phyloP scores from a whole-genome alignment of 2,888 invertebrate genomes.

The Lasioglossum vierecki region DNA sequence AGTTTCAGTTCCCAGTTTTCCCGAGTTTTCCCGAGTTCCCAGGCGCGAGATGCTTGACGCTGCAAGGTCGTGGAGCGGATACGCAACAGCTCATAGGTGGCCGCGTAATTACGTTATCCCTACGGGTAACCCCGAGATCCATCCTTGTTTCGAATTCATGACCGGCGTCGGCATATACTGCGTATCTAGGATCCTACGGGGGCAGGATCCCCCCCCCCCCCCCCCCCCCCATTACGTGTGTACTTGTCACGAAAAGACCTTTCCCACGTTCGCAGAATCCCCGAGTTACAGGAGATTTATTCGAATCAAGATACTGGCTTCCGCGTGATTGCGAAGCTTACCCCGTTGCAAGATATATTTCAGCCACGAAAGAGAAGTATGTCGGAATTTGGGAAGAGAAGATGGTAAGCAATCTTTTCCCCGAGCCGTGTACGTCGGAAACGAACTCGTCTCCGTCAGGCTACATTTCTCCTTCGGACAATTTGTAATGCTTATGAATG shows the following conservation, averaged over 20 bases:
- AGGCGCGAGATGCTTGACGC: constrained; percentile 24
- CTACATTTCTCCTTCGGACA: constrained; percentile 34
- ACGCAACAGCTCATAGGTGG: constrained; percentile 28
- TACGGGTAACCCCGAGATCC: constrained; percentile 42
- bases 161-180: constrained; percentile 46
- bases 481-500: constrained; percentile 46
- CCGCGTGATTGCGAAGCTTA: constrained; percentile 65
- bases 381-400: constrained; percentile 53
- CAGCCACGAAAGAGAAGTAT: constrained; percentile 67
- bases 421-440: constrained; percentile 35
- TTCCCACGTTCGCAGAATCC: constrained; percentile 61
- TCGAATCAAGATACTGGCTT: constrained; percentile 76
- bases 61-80: constrained; percentile 51
- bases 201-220: constrained; percentile 38
- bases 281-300: constrained; percentile 76
- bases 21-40: too few species aligned
- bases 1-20: neutral
- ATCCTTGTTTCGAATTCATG: constrained; percentile 72
- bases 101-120: constrained; percentile 67
- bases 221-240: constrained; percentile 71
- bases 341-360: constrained; percentile 70
- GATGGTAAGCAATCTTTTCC: constrained; percentile 56
- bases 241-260: constrained; percentile 69
- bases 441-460: constrained; percentile 45
- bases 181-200: constrained; percentile 51